These are phyloP conservation scores for Trichechus manatus DNA, from an alignment of 2,113 vertebrate species.

Conservation along the genomic window DNA sequence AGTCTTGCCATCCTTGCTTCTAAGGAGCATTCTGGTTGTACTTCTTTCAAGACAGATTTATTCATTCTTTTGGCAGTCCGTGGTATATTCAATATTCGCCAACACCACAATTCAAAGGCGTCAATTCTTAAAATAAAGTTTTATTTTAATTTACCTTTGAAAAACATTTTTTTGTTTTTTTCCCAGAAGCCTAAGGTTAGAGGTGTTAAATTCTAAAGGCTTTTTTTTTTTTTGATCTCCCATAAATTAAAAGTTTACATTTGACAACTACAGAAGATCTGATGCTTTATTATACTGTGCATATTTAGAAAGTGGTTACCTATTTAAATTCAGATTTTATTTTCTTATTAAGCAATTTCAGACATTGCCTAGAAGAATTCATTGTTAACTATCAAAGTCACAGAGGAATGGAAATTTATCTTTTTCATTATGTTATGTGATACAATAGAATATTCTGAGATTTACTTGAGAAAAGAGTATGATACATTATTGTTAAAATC, in stretches of 20 bases:
- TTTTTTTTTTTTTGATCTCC: background rate
- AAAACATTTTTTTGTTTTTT: slow-evolving; percentile 33
- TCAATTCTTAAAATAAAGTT: slow-evolving; percentile 31
- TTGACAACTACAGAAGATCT: slow-evolving; percentile 12
- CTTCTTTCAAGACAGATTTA: no score
- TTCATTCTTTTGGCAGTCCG: no score
- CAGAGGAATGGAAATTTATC: slow-evolving; percentile 31
- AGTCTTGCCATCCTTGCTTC: no score
- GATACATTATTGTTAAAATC: background rate
- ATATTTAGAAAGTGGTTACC: background rate
- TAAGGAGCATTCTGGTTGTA: no score
- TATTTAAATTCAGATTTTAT: slow-evolving; percentile 6
- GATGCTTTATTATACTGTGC: background rate
- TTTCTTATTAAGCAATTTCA: slow-evolving; percentile 45
- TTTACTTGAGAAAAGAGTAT: slow-evolving; percentile 14
- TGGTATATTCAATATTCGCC: no score
- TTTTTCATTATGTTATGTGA: background rate
- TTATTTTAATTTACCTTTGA: slow-evolving; percentile 49
- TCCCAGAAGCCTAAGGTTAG: background rate
- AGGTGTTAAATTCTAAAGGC: background rate
- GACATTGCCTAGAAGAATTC: background rate
- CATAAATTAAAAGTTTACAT: background rate
- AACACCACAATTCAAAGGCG: no score
- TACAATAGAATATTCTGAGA: background rate
- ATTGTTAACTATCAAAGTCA: slow-evolving; percentile 1